Evolutionary conservation across 2,113 vertebrate species (phyloP).

Genomic region (Grallaria varia): DNA sequence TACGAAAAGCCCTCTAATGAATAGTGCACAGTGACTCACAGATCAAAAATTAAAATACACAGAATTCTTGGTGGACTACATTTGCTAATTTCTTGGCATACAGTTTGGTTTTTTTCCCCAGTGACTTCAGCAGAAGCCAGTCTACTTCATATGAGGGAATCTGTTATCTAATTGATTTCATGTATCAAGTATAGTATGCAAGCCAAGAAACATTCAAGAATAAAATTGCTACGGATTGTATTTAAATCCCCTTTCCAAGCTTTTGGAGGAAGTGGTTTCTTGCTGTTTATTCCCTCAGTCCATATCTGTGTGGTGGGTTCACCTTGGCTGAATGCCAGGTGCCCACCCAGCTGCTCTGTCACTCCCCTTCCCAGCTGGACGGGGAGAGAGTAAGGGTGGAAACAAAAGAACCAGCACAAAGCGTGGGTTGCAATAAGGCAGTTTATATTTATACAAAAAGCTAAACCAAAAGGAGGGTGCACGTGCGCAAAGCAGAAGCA

Average conservation of each 20-base stretch:
- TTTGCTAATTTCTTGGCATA: background rate
- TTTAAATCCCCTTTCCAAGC: background rate
- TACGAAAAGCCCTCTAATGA: background rate
- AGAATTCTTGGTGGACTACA: background rate
- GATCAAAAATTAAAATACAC: background rate
- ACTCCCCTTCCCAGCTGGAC: no score
- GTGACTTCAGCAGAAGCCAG: background rate
- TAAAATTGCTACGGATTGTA: slow-evolving; percentile 3
- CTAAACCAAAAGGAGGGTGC: no score
- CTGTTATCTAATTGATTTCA: slow-evolving; percentile 29
- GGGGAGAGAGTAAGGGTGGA: no score
- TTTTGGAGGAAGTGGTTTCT: slow-evolving; percentile 34
- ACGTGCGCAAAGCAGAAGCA: no score
- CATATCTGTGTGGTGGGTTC: no score
- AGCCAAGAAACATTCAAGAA: slow-evolving; percentile 28
- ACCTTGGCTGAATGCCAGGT: no score
- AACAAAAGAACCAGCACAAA: no score
- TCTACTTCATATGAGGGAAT: background rate
- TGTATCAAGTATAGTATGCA: background rate
- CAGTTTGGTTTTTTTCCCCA: background rate
- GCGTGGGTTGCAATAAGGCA: no score
- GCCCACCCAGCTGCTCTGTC: no score
- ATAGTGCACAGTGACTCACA: background rate
- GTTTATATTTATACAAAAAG: no score
- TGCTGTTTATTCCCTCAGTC: background rate